Evolutionary conservation across 2,888 invertebrate species (phyloP).

Genomic region (Argyra leucocephala): DNA sequence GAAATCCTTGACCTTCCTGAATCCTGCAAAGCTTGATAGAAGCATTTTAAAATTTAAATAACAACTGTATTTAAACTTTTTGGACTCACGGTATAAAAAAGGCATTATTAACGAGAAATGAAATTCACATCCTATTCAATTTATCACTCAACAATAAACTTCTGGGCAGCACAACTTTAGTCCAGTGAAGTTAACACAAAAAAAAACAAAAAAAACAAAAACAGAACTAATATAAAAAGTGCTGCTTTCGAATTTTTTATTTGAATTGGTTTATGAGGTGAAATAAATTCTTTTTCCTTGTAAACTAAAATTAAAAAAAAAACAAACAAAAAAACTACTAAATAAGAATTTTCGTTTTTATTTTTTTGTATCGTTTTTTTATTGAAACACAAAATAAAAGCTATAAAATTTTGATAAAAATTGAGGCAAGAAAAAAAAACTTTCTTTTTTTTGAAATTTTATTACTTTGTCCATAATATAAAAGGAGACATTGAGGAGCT

Average conservation of each 20-base stretch:
- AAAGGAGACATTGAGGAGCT: not conserved
- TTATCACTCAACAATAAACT: too few species aligned
- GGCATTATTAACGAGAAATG: too few species aligned
- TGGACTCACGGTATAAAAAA: too few species aligned
- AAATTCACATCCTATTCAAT: too few species aligned
- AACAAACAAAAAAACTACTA: not conserved
- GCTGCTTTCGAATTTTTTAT: not conserved
- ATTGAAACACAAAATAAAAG: slow-evolving; percentile 3
- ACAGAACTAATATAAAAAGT: too few species aligned
- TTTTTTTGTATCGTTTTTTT: not conserved
- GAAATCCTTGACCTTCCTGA: too few species aligned
- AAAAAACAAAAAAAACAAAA: not conserved
- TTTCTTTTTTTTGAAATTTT: not conserved
- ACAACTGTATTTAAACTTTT: too few species aligned
- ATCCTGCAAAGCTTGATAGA: too few species aligned
- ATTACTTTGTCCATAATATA: not conserved
- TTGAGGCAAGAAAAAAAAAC: not conserved
- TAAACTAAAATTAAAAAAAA: not conserved
- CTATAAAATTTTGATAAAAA: slow-evolving; percentile 4
- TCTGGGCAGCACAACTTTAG: not conserved
- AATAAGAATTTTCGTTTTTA: not conserved
- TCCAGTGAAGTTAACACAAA: not conserved
- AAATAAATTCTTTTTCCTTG: slow-evolving; percentile 4
- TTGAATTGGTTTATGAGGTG: slow-evolving; percentile 6
- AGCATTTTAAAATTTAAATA: too few species aligned